phyloP scores from a whole-genome alignment of 2,797 vertebrate species.

The Cyclopterus lumpus region DNA sequence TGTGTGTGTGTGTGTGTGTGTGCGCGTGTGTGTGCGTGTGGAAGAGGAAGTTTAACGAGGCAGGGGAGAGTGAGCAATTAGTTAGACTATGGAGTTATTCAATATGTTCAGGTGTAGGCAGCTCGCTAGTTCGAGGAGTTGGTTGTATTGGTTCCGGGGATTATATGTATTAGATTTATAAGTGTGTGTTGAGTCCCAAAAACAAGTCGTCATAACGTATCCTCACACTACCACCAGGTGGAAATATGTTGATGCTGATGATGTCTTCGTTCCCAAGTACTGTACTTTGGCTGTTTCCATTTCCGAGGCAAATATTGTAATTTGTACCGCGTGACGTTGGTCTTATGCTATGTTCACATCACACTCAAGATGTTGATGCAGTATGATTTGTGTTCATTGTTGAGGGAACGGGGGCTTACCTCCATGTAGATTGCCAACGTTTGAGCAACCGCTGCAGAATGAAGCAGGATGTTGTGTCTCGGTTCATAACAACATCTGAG shows the following conservation, averaged over 20 bases:
- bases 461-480: too few species aligned
- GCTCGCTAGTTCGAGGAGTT: background rate
- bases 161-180: background rate
- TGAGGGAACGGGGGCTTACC: too few species aligned
- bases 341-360: background rate
- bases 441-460: too few species aligned
- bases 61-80: background rate
- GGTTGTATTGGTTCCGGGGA: background rate
- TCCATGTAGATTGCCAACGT: too few species aligned
- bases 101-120: background rate
- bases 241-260: background rate
- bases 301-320: background rate
- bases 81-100: background rate
- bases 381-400: too few species aligned
- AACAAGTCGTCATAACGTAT: background rate
- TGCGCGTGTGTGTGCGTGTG: background rate
- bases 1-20: slow-evolving; percentile 1
- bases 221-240: background rate
- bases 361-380: too few species aligned
- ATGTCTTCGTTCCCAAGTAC: background rate
- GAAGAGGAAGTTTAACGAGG: too few species aligned
- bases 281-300: background rate
- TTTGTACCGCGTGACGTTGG: too few species aligned
- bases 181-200: background rate
- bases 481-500: too few species aligned